phyloP scores from a whole-genome alignment of 2,797 vertebrate genomes.

The Macroramphosus scolopax region DNA sequence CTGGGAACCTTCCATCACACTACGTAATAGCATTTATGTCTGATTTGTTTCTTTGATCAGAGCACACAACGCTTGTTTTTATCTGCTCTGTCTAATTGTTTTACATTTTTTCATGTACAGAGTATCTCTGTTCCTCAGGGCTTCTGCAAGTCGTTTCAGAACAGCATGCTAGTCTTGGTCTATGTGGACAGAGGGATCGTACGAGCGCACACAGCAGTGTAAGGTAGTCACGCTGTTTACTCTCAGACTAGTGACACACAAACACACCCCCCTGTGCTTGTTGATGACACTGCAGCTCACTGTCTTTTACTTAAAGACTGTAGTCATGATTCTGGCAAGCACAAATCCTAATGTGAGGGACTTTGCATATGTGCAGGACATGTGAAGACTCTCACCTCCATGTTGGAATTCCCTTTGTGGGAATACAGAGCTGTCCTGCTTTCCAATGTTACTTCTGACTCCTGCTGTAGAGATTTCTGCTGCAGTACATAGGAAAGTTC shows the following conservation, averaged over 20 bases:
- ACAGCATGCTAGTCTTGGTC: conserved; percentile 36
- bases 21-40: conserved; percentile 40
- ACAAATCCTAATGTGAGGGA: conserved; percentile 44
- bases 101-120: conserved; percentile 6
- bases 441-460: conserved; percentile 46
- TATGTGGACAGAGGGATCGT: conserved; percentile 38
- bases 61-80: conserved; percentile 42
- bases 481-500: not conserved
- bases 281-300: conserved; percentile 43
- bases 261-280: conserved; percentile 51
- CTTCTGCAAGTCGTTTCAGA: conserved; percentile 26
- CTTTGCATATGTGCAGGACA: conserved; percentile 62
- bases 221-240: conserved; percentile 67
- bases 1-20: conserved; percentile 24
- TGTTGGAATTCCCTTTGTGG: conserved; percentile 75
- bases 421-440: conserved; percentile 53
- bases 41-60: conserved; percentile 28
- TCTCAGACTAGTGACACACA: conserved; percentile 71
- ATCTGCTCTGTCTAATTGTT: conserved; percentile 21
- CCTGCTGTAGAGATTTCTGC: conserved; percentile 38
- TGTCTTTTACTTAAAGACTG: conserved; percentile 48
- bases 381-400: conserved; percentile 76
- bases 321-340: conserved; percentile 42
- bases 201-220: conserved; percentile 60
- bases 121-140: too few species aligned